These are phyloP conservation scores for Torymus tubicola DNA, from an alignment of 2,888 invertebrate genomes.

Conservation along the genomic window DNA sequence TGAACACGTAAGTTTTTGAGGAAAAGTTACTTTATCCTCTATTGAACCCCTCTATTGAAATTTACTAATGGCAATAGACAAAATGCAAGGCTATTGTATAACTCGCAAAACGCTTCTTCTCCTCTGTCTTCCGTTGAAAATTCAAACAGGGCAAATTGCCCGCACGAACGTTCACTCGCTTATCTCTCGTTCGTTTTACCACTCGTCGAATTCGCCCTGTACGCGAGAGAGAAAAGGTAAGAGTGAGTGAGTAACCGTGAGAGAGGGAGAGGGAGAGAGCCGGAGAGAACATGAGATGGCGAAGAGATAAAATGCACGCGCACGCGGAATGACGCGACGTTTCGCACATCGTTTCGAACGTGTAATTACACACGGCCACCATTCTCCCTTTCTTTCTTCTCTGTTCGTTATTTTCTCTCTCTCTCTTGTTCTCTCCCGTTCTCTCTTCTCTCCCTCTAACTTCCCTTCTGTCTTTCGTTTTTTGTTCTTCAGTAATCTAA, in stretches of 20 bases:
- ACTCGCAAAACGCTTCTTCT: no score
- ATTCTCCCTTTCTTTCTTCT: neutral
- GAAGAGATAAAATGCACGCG: no score
- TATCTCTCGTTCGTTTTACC: neutral
- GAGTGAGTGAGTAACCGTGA: no score
- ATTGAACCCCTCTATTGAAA: no score
- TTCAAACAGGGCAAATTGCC: no score
- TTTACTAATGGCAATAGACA: no score
- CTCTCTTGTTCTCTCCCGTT: neutral
- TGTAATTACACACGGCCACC: slow-evolving; percentile 19
- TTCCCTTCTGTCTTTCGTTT: neutral
- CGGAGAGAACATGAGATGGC: neutral
- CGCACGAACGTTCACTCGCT: no score
- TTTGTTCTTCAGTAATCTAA: slow-evolving; percentile 33
- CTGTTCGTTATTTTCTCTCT: neutral
- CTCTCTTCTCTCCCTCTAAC: neutral
- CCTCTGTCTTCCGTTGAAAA: no score
- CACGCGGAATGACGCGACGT: slow-evolving; percentile 11
- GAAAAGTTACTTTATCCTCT: no score
- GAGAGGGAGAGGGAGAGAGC: no score
- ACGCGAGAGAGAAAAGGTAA: neutral
- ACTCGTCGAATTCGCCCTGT: neutral
- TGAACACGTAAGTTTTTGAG: no score
- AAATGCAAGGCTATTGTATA: no score
- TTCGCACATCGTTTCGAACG: slow-evolving; percentile 16